Conservation (phyloP, 2,113 vertebrate species). For the Capreolus pygargus region DNA sequence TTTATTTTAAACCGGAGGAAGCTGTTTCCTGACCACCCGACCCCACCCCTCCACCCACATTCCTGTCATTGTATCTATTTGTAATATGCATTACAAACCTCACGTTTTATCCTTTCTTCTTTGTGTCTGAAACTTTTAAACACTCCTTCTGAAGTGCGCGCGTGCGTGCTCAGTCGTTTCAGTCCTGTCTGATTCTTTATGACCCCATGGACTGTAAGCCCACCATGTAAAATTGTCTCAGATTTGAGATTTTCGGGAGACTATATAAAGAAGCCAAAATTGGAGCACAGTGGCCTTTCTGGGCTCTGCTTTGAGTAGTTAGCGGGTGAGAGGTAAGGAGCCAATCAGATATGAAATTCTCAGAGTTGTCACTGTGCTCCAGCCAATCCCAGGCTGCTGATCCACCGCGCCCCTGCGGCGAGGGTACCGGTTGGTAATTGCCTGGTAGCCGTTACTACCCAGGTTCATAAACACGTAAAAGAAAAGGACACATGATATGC, state of each 20-base stretch:
- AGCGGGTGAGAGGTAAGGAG: neutral
- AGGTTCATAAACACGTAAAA: neutral
- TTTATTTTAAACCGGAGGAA: neutral
- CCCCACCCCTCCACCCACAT: neutral
- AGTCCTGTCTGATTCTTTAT: neutral
- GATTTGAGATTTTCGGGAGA: neutral
- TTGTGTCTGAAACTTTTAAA: neutral
- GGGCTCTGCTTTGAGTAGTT: neutral
- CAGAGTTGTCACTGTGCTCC: neutral
- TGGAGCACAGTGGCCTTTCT: fast-evolving
- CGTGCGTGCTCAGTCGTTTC: neutral
- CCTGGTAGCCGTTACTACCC: neutral
- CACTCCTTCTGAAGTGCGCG: neutral
- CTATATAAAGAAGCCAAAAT: neutral
- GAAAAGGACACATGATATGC: neutral
- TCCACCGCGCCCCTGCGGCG: fast-evolving
- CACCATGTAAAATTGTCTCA: neutral
- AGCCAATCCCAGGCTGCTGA: neutral
- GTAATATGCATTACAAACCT: neutral
- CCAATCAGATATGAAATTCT: neutral
- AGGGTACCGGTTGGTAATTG: neutral
- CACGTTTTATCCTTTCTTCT: neutral
- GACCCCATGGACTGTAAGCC: neutral
- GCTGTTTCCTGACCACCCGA: neutral
- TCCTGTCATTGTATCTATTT: neutral